Evolutionary conservation across 2,888 invertebrate genomes (phyloP).

Genomic region (Drosophila melanosoma): DNA sequence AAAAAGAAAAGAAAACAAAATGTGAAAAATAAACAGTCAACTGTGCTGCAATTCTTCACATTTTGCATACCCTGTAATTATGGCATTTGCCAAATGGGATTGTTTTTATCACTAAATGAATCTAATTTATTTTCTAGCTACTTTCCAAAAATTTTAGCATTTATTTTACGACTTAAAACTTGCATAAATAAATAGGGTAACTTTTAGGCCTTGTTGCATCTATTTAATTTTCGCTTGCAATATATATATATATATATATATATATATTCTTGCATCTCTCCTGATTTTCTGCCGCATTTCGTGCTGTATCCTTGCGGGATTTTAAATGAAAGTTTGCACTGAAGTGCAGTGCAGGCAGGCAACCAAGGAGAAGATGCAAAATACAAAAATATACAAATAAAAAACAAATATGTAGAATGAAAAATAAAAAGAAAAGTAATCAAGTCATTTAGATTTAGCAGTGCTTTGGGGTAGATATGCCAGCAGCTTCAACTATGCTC

Average conservation of each 20-base stretch:
- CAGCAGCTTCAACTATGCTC: slow-evolving; percentile 20
- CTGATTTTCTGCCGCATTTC: slow-evolving; percentile 75
- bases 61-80: slow-evolving; percentile 27
- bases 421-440: slow-evolving; percentile 63
- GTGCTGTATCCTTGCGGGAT: slow-evolving; percentile 74
- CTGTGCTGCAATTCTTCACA: slow-evolving; percentile 44
- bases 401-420: slow-evolving; percentile 53
- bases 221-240: slow-evolving; percentile 26
- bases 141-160: fast-evolving
- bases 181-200: slow-evolving; percentile 4
- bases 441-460: slow-evolving; percentile 81
- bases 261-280: slow-evolving; percentile 20
- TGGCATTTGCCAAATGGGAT: neutral
- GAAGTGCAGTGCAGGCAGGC: slow-evolving; percentile 48
- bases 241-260: slow-evolving; percentile 3
- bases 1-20: slow-evolving; percentile 24
- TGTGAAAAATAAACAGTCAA: slow-evolving; percentile 18
- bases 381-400: slow-evolving; percentile 8
- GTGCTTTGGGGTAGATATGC: slow-evolving; percentile 78
- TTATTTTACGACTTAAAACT: neutral
- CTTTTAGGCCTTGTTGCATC: neutral
- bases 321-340: slow-evolving; percentile 75
- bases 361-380: slow-evolving; percentile 29
- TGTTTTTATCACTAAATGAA: neutral
- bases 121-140: neutral